Evolutionary conservation across 2,888 invertebrate species (phyloP), one percentile per base, ranked within the genome.

Genomic region (Dinocampus coccinellae): DNA sequence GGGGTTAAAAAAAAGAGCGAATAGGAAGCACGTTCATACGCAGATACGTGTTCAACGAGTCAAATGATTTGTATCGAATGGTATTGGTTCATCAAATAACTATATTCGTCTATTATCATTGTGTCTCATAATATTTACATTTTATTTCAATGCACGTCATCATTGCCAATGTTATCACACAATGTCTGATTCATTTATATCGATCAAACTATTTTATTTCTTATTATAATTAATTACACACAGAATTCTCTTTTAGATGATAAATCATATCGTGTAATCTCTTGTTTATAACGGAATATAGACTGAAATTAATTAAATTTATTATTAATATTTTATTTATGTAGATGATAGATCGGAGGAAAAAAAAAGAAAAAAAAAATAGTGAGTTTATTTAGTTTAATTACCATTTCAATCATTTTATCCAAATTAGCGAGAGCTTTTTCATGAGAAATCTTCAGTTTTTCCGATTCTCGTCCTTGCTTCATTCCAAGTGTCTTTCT

Each of bases 391-490:
- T n/a, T n/a, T 34, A 22, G 47, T 13, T 16, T 63, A 79, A 79
- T 84, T 82, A 89, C 89, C 79, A 79, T 79, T n/a, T 88, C 86
- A 67, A 89, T 85, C 47, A 88, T 88, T 69, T 84, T 84, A 11
- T 87, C 87, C 65, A 91, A 83, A 52, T 89, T 89, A 16, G 89
- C 88, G 29, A 89, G 86, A 80, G 91, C 90, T 75, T 90, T 89
- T 65, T 90, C 90, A 77, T 93, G 92, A 1, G 89, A 86, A 58
- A 90, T 90, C 77, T 90, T 90, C 53, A 92, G 85, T 75, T 91
- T 90, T 70, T 90, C 90, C 70, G 88, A 88, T 65, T 91, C 90
- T 64, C 90, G 89, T n/a, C 88, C 88, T 70, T 91, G 91, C 73
- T 91, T 91, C 77, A 91, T 90, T 22, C 88, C 89, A 13, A 88